phyloP scores from a whole-genome alignment of 2,113 vertebrate genomes.

The Clarias macrocephalus region DNA sequence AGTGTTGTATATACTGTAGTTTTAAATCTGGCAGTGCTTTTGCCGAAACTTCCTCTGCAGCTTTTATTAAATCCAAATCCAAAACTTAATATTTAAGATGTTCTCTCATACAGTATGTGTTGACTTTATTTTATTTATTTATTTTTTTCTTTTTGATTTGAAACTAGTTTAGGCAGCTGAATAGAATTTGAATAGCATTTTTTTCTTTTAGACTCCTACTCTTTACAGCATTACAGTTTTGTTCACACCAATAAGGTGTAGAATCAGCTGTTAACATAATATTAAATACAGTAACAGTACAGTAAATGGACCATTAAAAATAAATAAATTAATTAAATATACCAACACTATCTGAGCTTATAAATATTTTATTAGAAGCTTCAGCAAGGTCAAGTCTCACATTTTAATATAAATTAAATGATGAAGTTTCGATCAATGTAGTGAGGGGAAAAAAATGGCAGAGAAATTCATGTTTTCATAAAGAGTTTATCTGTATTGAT shows the following conservation, averaged over 20 bases:
- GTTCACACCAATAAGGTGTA: slow-evolving; percentile 3
- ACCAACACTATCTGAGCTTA: not conserved
- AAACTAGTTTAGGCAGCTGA: not conserved
- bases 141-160: not conserved
- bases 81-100: not conserved
- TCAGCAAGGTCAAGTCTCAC: not conserved
- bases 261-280: not conserved
- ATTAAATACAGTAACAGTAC: not conserved
- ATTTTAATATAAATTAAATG: slow-evolving; percentile 8
- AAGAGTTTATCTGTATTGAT: not conserved
- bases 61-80: not conserved
- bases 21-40: not conserved
- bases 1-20: not conserved
- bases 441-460: not conserved
- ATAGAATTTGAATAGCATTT: not conserved
- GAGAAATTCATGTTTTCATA: not conserved
- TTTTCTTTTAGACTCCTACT: not conserved
- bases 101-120: not conserved
- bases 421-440: too few species aligned
- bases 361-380: slow-evolving; percentile 3
- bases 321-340: too few species aligned
- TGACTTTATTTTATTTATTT: not conserved
- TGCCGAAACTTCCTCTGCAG: not conserved
- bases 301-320: not conserved
- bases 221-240: not conserved